Evolutionary conservation across 2,888 invertebrate species (phyloP).

Genomic region (Mallateleia sp.): DNA sequence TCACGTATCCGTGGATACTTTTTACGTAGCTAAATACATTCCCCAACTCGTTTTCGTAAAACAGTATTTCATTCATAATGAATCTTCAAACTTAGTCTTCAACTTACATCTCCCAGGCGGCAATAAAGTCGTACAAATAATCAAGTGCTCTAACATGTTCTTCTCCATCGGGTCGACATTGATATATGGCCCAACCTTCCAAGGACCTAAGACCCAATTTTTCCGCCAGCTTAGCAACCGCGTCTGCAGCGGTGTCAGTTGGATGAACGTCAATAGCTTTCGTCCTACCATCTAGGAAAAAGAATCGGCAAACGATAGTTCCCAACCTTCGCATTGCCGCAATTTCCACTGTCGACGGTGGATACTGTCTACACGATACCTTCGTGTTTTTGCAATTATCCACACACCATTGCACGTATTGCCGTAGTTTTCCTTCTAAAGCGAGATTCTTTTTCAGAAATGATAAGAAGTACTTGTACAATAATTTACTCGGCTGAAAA

Average conservation of each 20-base stretch:
- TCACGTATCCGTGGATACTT: too few species aligned
- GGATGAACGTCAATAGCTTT: slow-evolving; percentile 99
- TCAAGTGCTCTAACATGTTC: slow-evolving; percentile 97
- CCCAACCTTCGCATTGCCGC: slow-evolving; percentile 97
- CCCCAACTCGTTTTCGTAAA: too few species aligned
- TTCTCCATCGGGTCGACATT: slow-evolving; percentile 96
- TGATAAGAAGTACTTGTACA: slow-evolving; percentile 95
- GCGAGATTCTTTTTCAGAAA: slow-evolving; percentile 93
- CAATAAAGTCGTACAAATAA: slow-evolving; percentile 98
- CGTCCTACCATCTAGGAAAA: slow-evolving; percentile 98
- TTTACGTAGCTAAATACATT: too few species aligned
- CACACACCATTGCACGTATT: slow-evolving; percentile 98
- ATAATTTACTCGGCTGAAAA: slow-evolving; percentile 96
- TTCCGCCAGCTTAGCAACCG: slow-evolving; percentile 96
- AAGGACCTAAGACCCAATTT: slow-evolving; percentile 95
- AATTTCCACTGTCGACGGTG: slow-evolving; percentile 98
- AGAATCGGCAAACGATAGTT: slow-evolving; percentile 98
- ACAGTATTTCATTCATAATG: neutral
- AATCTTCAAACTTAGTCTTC: slow-evolving; percentile 20
- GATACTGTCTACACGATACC: slow-evolving; percentile 94
- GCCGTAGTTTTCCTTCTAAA: slow-evolving; percentile 93
- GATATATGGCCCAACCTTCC: slow-evolving; percentile 98
- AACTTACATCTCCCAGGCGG: slow-evolving; percentile 97
- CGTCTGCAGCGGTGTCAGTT: slow-evolving; percentile 97
- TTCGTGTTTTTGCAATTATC: slow-evolving; percentile 97